Conservation (phyloP, 2,113 vertebrate genomes). For the Dendropsophus ebraccatus region DNA sequence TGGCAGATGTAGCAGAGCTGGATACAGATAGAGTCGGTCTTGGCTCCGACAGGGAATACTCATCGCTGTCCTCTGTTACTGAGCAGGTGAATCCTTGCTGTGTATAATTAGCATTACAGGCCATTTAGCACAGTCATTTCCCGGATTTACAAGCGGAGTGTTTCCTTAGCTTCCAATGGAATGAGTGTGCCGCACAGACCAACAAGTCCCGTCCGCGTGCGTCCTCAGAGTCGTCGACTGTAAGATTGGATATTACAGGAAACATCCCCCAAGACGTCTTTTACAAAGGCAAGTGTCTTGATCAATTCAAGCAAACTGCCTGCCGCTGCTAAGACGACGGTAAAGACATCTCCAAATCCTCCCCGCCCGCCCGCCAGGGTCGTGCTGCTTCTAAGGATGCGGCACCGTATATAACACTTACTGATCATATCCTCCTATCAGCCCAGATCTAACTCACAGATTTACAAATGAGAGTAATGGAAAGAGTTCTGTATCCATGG, state of each 20-base stretch:
- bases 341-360: neutral
- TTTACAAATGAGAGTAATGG: no score
- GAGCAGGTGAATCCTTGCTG: neutral
- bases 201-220: neutral
- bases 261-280: neutral
- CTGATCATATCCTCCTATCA: no score
- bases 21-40: neutral
- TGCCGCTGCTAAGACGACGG: neutral
- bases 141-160: neutral
- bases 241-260: neutral
- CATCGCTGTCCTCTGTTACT: neutral
- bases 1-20: no score
- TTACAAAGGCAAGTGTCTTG: neutral
- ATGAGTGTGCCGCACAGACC: neutral
- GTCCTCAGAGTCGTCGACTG: neutral
- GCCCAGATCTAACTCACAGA: no score
- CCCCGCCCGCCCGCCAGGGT: no score
- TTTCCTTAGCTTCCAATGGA: neutral
- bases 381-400: neutral
- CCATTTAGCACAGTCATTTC: neutral
- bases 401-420: neutral
- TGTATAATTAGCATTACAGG: neutral
- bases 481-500: no score
- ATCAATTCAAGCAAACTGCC: neutral
- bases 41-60: neutral